Evolutionary conservation across 2,888 invertebrate species (phyloP).

Genomic region (Drosophila paracracens): DNA sequence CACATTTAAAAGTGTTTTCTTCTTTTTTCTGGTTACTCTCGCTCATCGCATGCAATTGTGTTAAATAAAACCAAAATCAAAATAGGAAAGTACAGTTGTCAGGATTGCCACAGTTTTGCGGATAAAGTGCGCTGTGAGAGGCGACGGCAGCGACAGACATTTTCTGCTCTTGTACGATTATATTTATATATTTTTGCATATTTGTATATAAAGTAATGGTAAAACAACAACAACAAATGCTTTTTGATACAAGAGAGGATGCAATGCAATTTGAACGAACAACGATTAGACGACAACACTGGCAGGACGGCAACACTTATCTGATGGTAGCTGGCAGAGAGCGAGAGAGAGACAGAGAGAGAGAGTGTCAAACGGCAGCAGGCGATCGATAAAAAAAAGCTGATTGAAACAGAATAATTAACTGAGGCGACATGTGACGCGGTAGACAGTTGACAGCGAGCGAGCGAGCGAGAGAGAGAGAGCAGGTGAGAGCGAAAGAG

Average conservation of each 20-base stretch:
- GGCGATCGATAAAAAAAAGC: slow-evolving; percentile 35
- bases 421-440: slow-evolving; percentile 13
- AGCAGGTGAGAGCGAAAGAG: slow-evolving; percentile 22
- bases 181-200: slow-evolving; percentile 20
- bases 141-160: slow-evolving; percentile 75
- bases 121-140: slow-evolving; percentile 51
- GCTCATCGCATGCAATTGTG: slow-evolving; percentile 62
- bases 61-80: slow-evolving; percentile 16
- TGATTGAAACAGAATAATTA: slow-evolving; percentile 12
- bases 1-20: background rate
- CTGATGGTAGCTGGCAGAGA: slow-evolving; percentile 4
- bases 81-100: slow-evolving; percentile 50
- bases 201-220: slow-evolving; percentile 37
- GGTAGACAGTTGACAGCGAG: slow-evolving; percentile 19
- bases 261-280: slow-evolving; percentile 66
- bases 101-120: slow-evolving; percentile 56
- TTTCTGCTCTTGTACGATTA: slow-evolving; percentile 17
- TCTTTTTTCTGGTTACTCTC: slow-evolving; percentile 45
- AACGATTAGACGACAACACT: slow-evolving; percentile 71
- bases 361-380: slow-evolving; percentile 20
- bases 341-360: background rate
- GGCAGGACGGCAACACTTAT: slow-evolving; percentile 64
- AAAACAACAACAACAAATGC: slow-evolving; percentile 76
- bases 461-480: slow-evolving; percentile 5
- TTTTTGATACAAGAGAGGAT: slow-evolving; percentile 46